Conservation (phyloP, 2,113 vertebrate species). For the Silurus meridionalis region DNA sequence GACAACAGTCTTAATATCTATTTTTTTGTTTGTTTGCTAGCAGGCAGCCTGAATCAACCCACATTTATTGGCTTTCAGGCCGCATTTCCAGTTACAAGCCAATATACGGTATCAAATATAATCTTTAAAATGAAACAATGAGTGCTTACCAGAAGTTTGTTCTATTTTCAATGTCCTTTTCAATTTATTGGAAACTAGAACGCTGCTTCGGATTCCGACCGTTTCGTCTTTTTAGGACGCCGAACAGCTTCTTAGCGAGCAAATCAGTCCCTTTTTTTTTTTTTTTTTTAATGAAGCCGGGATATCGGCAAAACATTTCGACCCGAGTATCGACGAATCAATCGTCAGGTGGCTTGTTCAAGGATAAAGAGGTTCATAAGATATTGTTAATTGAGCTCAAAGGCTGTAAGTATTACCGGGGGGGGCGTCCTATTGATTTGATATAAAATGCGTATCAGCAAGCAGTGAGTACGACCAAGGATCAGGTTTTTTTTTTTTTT, state of each 20-base stretch:
- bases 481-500: conserved; percentile 21
- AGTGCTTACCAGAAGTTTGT: conserved; percentile 53
- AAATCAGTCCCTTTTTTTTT: neutral
- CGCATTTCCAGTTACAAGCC: conserved; percentile 49
- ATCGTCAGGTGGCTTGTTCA: conserved; percentile 40
- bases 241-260: neutral
- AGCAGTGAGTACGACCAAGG: conserved; percentile 44
- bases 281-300: conserved; percentile 7
- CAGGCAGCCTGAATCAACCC: conserved; percentile 32
- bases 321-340: conserved; percentile 42
- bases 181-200: conserved; percentile 25
- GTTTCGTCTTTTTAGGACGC: neutral
- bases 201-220: neutral
- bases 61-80: conserved; percentile 51
- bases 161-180: conserved; percentile 45
- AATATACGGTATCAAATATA: conserved; percentile 55
- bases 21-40: conserved; percentile 2
- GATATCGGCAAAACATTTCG: neutral
- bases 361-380: conserved; percentile 35
- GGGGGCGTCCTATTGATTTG: conserved; percentile 42
- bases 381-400: conserved; percentile 39
- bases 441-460: conserved; percentile 51
- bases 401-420: conserved; percentile 46
- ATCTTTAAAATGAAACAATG: conserved; percentile 45
- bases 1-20: neutral